Evolutionary conservation across 1,140 invertebrate species (phyloP).

Genomic region (Eurosta solidaginis): DNA sequence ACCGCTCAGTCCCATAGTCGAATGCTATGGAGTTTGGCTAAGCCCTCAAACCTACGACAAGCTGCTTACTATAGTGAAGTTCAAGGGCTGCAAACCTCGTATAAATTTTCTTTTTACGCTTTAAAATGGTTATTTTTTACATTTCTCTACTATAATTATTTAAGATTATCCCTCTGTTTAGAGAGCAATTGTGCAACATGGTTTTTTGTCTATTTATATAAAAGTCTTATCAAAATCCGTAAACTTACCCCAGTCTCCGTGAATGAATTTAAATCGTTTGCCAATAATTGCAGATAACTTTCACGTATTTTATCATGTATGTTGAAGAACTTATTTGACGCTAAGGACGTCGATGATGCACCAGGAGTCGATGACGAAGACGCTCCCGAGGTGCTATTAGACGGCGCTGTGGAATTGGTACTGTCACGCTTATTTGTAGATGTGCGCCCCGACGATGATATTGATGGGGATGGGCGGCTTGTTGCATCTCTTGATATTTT

Average conservation of each 20-base stretch:
- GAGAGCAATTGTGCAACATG: no score
- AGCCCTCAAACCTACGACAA: no score
- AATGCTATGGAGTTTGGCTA: no score
- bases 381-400: slow-evolving; percentile 17
- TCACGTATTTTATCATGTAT: slow-evolving; percentile 67
- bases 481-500: slow-evolving; percentile 40
- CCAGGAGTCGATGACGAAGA: slow-evolving; percentile 37
- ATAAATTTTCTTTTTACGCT: no score
- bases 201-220: no score
- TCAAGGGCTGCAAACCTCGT: no score
- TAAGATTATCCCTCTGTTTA: no score
- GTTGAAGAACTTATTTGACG: slow-evolving; percentile 61
- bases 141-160: background rate
- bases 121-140: no score
- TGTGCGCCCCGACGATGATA: background rate
- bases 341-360: slow-evolving; percentile 12
- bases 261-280: slow-evolving; percentile 52
- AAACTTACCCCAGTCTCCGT: slow-evolving; percentile 53
- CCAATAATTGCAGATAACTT: slow-evolving; percentile 59
- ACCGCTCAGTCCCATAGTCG: no score
- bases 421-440: background rate
- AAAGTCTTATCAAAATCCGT: background rate
- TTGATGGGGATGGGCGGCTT: slow-evolving; percentile 47
- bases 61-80: no score
- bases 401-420: slow-evolving; percentile 18